Percentiles rank a stretch among this genome's conserved stretches.
These are phyloP conservation scores for Saxidomus purpurata DNA, from an alignment of 1,140 invertebrate genomes.

Conservation along the genomic window DNA sequence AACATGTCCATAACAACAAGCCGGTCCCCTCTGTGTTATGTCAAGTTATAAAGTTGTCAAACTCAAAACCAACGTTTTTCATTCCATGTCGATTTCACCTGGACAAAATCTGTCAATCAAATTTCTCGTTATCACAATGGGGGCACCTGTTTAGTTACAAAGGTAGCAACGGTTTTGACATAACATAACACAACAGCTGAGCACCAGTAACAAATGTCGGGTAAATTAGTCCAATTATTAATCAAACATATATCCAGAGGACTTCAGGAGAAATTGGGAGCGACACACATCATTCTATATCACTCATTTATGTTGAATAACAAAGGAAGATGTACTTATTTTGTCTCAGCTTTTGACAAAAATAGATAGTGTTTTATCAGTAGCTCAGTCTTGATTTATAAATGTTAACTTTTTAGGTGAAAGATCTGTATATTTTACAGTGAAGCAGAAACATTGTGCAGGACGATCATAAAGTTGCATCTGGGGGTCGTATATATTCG, in stretches of 20 bases:
- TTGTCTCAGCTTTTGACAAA: slow-evolving; percentile 46
- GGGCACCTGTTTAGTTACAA: slow-evolving; percentile 60
- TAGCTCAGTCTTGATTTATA: not conserved
- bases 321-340: slow-evolving; percentile 39
- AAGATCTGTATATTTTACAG: too few relatives aligned
- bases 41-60: slow-evolving; percentile 60
- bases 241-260: slow-evolving; percentile 34
- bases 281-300: slow-evolving; percentile 27
- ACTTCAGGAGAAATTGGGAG: slow-evolving; percentile 13
- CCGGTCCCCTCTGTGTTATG: not conserved
- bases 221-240: slow-evolving; percentile 47
- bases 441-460: too few relatives aligned
- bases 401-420: too few relatives aligned
- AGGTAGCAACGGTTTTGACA: slow-evolving; percentile 26
- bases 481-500: too few relatives aligned
- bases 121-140: slow-evolving; percentile 44
- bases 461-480: too few relatives aligned
- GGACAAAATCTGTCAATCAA: slow-evolving; percentile 63
- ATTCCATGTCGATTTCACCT: slow-evolving; percentile 60
- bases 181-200: slow-evolving; percentile 44
- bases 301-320: slow-evolving; percentile 40
- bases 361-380: slow-evolving; percentile 38
- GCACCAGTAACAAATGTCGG: slow-evolving; percentile 22
- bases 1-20: too few relatives aligned
- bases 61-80: slow-evolving; percentile 33